phyloP scores from a whole-genome alignment of 2,113 vertebrate genomes.

The Tauraco erythrolophus region DNA sequence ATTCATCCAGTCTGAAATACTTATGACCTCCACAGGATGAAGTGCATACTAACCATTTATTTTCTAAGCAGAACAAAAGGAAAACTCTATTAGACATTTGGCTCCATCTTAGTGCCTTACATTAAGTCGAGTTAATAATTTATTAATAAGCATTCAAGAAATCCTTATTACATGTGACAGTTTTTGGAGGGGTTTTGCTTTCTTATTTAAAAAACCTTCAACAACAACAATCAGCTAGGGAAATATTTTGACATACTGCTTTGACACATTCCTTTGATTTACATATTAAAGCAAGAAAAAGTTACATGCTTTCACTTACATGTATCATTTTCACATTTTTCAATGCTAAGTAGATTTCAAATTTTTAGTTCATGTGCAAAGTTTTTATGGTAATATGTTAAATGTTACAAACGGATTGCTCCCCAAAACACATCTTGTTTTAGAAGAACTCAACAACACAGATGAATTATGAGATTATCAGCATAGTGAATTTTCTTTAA shows the following conservation, averaged over 20 bases:
- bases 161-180: neutral
- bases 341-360: neutral
- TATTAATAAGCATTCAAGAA: slow-evolving; percentile 15
- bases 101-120: neutral
- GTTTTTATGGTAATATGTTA: neutral
- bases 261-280: neutral
- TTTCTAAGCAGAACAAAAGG: neutral
- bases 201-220: slow-evolving; percentile 19
- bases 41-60: neutral
- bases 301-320: neutral
- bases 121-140: slow-evolving; percentile 31
- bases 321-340: neutral
- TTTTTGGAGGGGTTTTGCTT: neutral
- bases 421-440: neutral
- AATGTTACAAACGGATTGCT: neutral
- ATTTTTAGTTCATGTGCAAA: neutral
- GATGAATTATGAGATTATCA: neutral
- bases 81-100: neutral
- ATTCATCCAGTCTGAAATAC: neutral
- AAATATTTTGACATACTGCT: neutral
- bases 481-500: neutral
- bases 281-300: slow-evolving; percentile 11
- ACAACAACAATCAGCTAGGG: neutral
- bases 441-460: neutral
- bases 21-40: neutral